These are phyloP conservation scores for Anguilla japonica DNA, from an alignment of 2,113 vertebrate species.

Conservation along the genomic window DNA sequence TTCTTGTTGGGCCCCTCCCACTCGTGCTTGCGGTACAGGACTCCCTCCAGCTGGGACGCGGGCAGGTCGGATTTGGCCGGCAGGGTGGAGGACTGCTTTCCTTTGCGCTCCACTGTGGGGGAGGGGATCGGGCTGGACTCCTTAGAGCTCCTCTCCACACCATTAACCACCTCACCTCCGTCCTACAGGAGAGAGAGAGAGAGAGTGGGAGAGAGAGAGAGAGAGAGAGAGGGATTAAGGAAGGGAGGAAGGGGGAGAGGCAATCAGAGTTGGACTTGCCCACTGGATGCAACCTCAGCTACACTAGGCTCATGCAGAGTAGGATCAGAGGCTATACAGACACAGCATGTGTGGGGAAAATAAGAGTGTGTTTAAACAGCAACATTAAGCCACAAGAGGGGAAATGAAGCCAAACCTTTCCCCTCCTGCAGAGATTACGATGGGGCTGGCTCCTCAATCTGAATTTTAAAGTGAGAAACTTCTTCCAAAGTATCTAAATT, in stretches of 20 bases:
- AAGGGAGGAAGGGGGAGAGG: background rate
- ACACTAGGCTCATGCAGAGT: slow-evolving; percentile 24
- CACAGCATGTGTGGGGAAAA: background rate
- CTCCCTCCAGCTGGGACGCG: slow-evolving; percentile 83
- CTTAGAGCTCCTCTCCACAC: slow-evolving; percentile 88
- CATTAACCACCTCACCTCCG: slow-evolving; percentile 82
- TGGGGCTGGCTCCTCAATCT: background rate
- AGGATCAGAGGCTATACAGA: slow-evolving; percentile 41
- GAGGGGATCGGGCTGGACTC: slow-evolving; percentile 86
- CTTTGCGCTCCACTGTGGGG: slow-evolving; percentile 79
- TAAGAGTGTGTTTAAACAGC: background rate
- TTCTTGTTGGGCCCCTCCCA: slow-evolving; percentile 96
- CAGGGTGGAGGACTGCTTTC: slow-evolving; percentile 82
- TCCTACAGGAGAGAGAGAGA: slow-evolving; percentile 61
- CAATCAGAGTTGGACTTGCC: background rate
- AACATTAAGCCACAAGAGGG: too few relatives aligned
- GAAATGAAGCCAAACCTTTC: too few relatives aligned
- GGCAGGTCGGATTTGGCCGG: slow-evolving; percentile 79
- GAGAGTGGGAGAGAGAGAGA: background rate
- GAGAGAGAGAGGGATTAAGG: background rate
- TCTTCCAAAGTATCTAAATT: background rate
- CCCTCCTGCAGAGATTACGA: too few relatives aligned
- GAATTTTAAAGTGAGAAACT: background rate
- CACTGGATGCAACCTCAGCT: background rate
- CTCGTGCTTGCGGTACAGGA: slow-evolving; percentile 91